Base-by-base conservation (phyloP, 2,888 invertebrate genomes). In the Brachycybe producta region DNA sequence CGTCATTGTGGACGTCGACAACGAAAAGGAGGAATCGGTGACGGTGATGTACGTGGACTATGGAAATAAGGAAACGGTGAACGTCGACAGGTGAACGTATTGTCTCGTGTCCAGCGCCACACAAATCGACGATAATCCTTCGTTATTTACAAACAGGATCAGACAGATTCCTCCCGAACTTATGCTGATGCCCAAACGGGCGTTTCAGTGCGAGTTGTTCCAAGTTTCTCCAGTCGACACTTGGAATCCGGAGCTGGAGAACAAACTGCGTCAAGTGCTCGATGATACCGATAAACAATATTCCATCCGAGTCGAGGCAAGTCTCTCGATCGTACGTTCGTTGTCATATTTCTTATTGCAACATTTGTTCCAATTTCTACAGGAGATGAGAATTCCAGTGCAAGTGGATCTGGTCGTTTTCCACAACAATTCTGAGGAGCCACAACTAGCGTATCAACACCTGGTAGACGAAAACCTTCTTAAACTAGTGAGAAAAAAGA, bases 11-110 rank as follows among this genome's bases (percentile, higher is more conserved):
- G 27, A 42, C 27, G 13, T n/a, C 15, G 24, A 35, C 1, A 13
- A 5, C 3, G 19, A 17, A 11, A 7, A 5, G 2, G 36, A 19
- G 5, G 27, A n/a, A 32, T 21, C 13, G 26, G 36, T 19, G 21
- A n/a, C n/a, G 3, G 46, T 46, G n/a, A 21, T 46, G n/a, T 46
- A 35, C 36, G 46, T 46, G 11, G 46, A 46, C 24, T 46, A 23
- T 23, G 46, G 46, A 1, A 46, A 46, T 26, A 11, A 21, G 5
- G 46, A 46, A 11, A 17, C 5, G 5, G 35, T 46, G 8, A 3
- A 21, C 11, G 13, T 7, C n/a, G 24, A 23, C 17, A 30, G 36
- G 46, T 35, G 15, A 23, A 2, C 2, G 13, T 19, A 15, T 21
- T 13, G 19, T 35, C 15, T 35, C 5, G 32, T 32, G 13, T 13